Base-by-base conservation (phyloP, 2,888 invertebrate species). In the Acronicta aceris region DNA sequence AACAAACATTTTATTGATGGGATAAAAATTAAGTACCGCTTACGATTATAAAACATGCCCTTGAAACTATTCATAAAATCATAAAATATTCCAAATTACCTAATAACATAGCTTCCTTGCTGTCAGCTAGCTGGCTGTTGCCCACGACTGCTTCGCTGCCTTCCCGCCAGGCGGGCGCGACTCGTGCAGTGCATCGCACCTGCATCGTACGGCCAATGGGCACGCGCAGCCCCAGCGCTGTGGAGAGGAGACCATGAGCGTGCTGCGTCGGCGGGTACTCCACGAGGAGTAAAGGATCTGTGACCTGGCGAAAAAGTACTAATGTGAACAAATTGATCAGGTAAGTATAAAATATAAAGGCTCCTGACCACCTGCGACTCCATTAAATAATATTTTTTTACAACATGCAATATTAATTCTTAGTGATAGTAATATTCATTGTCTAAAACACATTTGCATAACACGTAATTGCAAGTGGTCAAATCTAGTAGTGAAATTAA, bases 131-230 rank as follows among this genome's bases (percentile, higher is more conserved):
- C 64, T 92, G 92, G 65, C 87, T 91, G 77, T 91, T 93, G 6
- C 93, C 94, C 0, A 94, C 90, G 0, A 94, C 94, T 1, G 94
- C 94, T 52, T 94, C 94, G 69, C 94, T 93, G 65, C 93, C 94
- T 79, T 94, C 94, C 48, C 93, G 77, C 94, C 94, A 94, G 0
- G 93, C 89, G 0, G 94, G 93, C 0, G 94, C 92, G 0, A 94
- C 94, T 2, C 93, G 79, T 0, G 94, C 94, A 0, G 91, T 91
- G 61, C 94, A 94, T 0, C 90, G 86, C 49, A 94, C 94, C 65
- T 94, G 91, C 93, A 94, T 92, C 0, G 93, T 93, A 30, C 83
- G 78, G 0, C 93, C 92, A 1, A 89, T 81, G 1, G 93, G 94
- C 55, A 94, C 92, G 0, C 89, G 88, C 6, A 94, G 84, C 0